A percentile compares a stretch with the other conserved stretches of the same genome.
phyloP scores from a whole-genome alignment of 1,140 invertebrate genomes.

The Bombus confusus region DNA sequence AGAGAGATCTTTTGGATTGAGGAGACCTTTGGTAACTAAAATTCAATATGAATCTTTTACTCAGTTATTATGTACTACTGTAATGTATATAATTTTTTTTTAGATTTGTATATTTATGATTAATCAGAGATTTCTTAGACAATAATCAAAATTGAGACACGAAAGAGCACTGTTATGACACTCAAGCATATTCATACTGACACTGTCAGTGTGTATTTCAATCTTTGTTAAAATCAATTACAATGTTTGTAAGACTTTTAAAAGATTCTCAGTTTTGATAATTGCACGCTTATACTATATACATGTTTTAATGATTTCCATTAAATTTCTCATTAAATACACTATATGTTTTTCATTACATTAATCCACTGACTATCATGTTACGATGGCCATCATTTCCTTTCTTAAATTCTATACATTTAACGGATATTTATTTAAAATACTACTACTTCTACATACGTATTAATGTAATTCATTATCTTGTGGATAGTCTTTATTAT shows the following conservation, averaged over 20 bases:
- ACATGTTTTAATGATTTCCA: background rate
- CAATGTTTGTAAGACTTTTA: background rate
- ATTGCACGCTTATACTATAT: background rate
- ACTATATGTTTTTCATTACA: background rate
- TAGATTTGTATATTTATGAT: background rate
- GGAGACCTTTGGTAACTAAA: conserved; percentile 1
- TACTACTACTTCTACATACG: background rate
- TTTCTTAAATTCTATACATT: background rate
- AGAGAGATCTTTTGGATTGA: conserved; percentile 64
- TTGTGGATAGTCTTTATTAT: background rate
- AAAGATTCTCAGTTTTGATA: background rate
- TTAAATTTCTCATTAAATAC: background rate
- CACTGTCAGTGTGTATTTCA: background rate
- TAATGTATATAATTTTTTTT: background rate
- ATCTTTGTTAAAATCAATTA: background rate
- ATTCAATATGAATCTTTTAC: background rate
- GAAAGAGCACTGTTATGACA: background rate
- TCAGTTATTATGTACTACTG: background rate
- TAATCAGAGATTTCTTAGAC: background rate
- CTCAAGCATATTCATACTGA: background rate
- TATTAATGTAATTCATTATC: background rate
- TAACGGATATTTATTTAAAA: background rate
- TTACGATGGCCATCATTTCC: background rate
- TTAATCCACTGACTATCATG: background rate
- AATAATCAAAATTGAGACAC: background rate